Percentiles rank a stretch among this genome's conserved stretches.
Evolutionary conservation across 1,140 invertebrate genomes (phyloP).

Genomic region (Bursaphelenchus mucronatus): DNA sequence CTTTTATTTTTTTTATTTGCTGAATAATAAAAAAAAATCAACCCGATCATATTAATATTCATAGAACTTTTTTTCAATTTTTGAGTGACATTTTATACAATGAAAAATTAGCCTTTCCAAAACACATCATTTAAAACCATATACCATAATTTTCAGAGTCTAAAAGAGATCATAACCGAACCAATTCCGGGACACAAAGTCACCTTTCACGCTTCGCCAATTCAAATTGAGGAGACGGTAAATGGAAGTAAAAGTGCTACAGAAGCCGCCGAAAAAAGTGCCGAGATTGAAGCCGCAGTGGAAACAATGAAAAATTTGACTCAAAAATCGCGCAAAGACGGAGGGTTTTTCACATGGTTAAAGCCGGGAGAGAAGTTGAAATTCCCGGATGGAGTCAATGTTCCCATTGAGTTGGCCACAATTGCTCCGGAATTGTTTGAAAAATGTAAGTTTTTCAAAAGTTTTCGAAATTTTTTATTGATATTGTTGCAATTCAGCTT

Average conservation of each 20-base stretch:
- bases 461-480: too few relatives aligned
- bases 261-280: not conserved
- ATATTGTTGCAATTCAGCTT: not conserved
- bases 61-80: too few relatives aligned
- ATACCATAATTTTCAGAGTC: too few relatives aligned
- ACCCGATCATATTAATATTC: too few relatives aligned
- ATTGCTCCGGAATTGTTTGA: slow-evolving; percentile 15
- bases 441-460: not conserved
- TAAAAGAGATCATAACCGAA: not conserved
- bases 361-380: slow-evolving; percentile 9
- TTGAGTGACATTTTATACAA: too few relatives aligned
- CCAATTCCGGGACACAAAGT: slow-evolving; percentile 5
- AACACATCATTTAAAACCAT: too few relatives aligned
- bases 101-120: too few relatives aligned
- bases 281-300: not conserved
- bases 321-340: not conserved
- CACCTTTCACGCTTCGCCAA: slow-evolving; percentile 15
- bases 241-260: slow-evolving; percentile 17
- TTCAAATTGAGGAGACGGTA: slow-evolving; percentile 18
- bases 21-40: too few relatives aligned
- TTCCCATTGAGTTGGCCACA: slow-evolving; percentile 11
- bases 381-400: slow-evolving; percentile 8
- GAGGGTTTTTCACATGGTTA: slow-evolving; percentile 21
- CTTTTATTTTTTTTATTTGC: too few relatives aligned
- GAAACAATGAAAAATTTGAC: not conserved